Evolutionary conservation across 1,140 invertebrate genomes (phyloP), one percentile per base, ranked within the genome.

Genomic region (Colletes latitarsis): DNA sequence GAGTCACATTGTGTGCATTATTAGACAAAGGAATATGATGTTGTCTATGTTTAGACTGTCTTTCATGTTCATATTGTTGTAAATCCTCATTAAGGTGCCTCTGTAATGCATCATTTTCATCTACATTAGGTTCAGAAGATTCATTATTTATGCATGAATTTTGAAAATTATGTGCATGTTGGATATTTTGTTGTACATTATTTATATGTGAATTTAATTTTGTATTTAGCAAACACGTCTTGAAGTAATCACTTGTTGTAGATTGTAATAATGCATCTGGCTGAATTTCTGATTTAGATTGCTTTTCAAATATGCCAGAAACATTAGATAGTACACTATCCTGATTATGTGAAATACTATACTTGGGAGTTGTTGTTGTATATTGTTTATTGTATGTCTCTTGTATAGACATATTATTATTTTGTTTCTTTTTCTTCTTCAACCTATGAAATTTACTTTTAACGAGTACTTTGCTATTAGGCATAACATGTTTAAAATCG

Each of bases 331-430:
- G 30, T 64, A 15, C n/a, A 21, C 14, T 19, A 55, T 4, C 15
- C 52, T 41, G 6, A 39, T 83, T 39, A 9, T 58, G 67, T 12
- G 17, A 2, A 30, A 58, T 17, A 8, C 62, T 67, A 70, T 84
- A 83, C n/a, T 53, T 57, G 43, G 74, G 53, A 58, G 66, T 0
- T n/a, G 67, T 0, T n/a, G 67, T 19, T 41, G 1, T 64, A 19
- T 49, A 55, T 60, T 71, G 43, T 14, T 52, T 75, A n/a, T 49
- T 68, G 8, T 19, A 30, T 15, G 21, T 81, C 66, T 41, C 75
- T 76, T 55, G 81, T 5, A 70, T 66, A 67, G 10, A 66, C 3
- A 8, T 67, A 62, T 46, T 84, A 63, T 81, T 67, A 63, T 4
- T 69, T 70, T 75, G 68, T 68, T 39, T 68, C 41, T 53, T 49